phyloP scores from a whole-genome alignment of 2,797 vertebrate genomes.

The Sebastes miniatus region DNA sequence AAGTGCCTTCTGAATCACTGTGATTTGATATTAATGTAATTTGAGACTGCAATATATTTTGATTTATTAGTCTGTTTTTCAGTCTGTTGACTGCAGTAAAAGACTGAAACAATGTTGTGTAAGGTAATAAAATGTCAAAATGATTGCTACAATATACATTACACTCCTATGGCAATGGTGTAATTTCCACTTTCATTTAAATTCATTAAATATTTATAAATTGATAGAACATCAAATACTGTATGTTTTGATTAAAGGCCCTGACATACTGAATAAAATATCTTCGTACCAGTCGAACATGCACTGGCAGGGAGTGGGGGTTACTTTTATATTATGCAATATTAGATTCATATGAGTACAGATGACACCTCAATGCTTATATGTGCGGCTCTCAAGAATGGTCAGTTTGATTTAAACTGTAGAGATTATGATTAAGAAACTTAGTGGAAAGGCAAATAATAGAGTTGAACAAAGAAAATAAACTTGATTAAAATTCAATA shows the following conservation, averaged over 20 bases:
- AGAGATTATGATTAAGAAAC: background rate
- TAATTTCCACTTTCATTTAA: background rate
- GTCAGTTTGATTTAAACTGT: background rate
- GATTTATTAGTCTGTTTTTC: slow-evolving; percentile 9
- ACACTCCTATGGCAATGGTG: background rate
- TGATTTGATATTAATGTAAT: slow-evolving; percentile 16
- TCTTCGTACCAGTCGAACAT: background rate
- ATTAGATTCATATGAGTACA: background rate
- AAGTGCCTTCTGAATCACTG: slow-evolving; percentile 14
- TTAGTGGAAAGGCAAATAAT: background rate
- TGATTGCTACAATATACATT: background rate
- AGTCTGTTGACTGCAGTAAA: background rate
- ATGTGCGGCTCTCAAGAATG: background rate
- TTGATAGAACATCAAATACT: background rate
- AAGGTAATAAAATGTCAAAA: background rate
- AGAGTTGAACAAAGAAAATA: background rate
- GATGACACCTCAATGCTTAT: background rate
- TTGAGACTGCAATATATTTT: slow-evolving; percentile 16
- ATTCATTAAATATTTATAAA: background rate
- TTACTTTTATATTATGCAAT: background rate
- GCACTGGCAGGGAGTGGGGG: background rate
- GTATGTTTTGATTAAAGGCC: background rate
- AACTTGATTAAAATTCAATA: background rate
- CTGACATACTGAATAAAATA: background rate
- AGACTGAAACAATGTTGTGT: background rate